Evolutionary conservation across 2,797 vertebrate genomes (phyloP).

Genomic region (Sebastes ruberrimus): DNA sequence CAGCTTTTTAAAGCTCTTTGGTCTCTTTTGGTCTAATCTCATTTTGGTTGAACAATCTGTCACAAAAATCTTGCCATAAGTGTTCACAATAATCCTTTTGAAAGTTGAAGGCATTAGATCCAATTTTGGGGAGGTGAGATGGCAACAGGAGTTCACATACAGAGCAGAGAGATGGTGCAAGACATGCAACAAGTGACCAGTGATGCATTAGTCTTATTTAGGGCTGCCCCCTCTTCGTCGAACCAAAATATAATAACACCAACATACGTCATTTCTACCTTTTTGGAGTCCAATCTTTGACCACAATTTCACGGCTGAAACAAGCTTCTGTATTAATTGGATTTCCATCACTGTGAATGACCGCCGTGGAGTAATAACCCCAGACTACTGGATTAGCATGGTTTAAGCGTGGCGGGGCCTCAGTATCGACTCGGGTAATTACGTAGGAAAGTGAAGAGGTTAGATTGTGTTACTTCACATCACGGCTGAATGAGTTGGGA

Average conservation of each 20-base stretch:
- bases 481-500: background rate
- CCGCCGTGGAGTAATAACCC: background rate
- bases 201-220: too few species aligned
- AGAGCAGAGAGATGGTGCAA: background rate
- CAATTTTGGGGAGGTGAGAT: background rate
- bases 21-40: background rate
- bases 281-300: background rate
- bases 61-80: background rate
- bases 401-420: conserved; percentile 7
- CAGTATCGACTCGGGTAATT: conserved; percentile 37
- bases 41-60: background rate
- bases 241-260: too few species aligned
- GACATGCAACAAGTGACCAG: background rate
- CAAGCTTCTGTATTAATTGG: conserved; percentile 16
- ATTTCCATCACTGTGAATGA: conserved; percentile 24
- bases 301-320: background rate
- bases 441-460: conserved; percentile 20
- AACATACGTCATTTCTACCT: background rate
- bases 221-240: fast-evolving
- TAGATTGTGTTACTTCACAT: conserved; percentile 10
- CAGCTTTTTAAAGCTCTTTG: background rate
- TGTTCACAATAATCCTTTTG: background rate
- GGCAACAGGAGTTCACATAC: background rate
- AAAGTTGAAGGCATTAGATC: background rate
- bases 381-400: conserved; percentile 34